Evolutionary conservation across 2,113 vertebrate genomes (phyloP), one percentile per base, ranked within the genome.

Genomic region (Melanerpes formicivorus): DNA sequence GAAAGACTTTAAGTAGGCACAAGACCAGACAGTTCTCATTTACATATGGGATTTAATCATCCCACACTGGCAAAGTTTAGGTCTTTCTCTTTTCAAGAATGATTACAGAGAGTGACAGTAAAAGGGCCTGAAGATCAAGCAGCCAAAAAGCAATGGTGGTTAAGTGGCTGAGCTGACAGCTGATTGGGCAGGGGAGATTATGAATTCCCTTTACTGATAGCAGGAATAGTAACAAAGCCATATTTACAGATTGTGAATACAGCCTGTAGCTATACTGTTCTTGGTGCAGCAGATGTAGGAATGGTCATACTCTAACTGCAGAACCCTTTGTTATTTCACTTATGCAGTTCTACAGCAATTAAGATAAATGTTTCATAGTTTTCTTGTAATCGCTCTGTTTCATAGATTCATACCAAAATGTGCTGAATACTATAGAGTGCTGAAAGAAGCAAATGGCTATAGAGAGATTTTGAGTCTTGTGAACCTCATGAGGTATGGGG

Each of bases 41-140:
- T 80, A 14, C 23, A 9, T 18, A 10, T 23, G 12, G 12, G 70
- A 69, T 59, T 77, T 82, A 27, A 2, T 84, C 48, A 6, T 42
- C 15, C 21, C 0, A 1, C 5, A 3, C 1, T 67, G 9, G 13
- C 13, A 17, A 75, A 30, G 6, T 48, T 77, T 25, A 46, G 40
- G n/a, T 2, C 13, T 70, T 74, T 90, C 25, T 76, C 5, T 3
- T 52, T 84, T 72, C 30, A 42, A 66, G 52, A 27, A 19, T 58
- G 18, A 3, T 71, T 22, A 25, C 7, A 55, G 19, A 73, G 16
- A 34, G 46, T 77, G 22, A 27, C 5, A 50, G 4, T 27, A 27
- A 67, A 56, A 63, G 52, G 27, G 9, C 16, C 42, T 34, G 27
- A 78, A 52, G 73, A 34, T 30, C 29, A 83, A 22, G 15, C 37